Conservation (phyloP, 2,113 vertebrate species). For the Pholis gunnellus region DNA sequence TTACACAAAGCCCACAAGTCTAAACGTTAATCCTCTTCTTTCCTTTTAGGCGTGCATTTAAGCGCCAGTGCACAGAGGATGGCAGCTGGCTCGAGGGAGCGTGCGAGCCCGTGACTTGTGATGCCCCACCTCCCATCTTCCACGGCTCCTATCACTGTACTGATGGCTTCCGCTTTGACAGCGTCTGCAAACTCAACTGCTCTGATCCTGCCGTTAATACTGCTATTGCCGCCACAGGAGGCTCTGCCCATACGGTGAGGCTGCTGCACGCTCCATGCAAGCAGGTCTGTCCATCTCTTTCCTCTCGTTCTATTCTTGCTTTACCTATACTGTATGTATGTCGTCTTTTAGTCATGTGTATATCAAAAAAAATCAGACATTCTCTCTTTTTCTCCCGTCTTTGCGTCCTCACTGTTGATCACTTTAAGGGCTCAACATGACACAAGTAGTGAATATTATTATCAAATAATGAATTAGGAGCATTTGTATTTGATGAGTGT, state of each 20-base stretch:
- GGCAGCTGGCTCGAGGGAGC: conserved; percentile 93
- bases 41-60: conserved; percentile 90
- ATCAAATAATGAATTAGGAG: neutral
- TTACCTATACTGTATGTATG: conserved; percentile 31
- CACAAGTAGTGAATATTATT: neutral
- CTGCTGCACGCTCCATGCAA: conserved; percentile 81
- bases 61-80: conserved; percentile 94
- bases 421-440: neutral
- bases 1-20: neutral
- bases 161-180: conserved; percentile 94
- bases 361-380: conserved; percentile 7
- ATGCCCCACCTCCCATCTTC: conserved; percentile 91
- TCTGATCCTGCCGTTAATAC: conserved; percentile 82
- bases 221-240: conserved; percentile 83
- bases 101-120: conserved; percentile 95
- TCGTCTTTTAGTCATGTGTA: conserved; percentile 29
- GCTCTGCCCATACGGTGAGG: conserved; percentile 89
- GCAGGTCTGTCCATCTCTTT: conserved; percentile 83
- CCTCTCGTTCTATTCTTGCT: conserved; percentile 68
- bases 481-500: conserved; percentile 7
- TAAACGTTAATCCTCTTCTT: conserved; percentile 4
- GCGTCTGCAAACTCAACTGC: conserved; percentile 93
- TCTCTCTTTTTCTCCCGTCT: conserved; percentile 31
- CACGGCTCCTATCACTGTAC: conserved; percentile 95
- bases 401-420: neutral